These are phyloP conservation scores for Eumacrocentrus americanus DNA, from an alignment of 2,888 invertebrate species.

Conservation along the genomic window DNA sequence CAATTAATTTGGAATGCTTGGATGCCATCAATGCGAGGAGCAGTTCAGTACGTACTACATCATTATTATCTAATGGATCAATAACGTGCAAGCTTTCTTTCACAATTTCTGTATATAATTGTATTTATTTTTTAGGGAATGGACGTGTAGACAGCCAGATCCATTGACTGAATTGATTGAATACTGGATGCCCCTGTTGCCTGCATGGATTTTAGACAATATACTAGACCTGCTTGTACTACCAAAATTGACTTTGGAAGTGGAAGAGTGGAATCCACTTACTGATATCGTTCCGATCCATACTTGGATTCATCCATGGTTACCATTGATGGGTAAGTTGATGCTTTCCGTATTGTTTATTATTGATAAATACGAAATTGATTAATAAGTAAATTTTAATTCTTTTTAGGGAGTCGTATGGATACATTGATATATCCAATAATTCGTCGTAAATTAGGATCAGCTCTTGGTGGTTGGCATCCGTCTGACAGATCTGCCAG, in stretches of 20 bases:
- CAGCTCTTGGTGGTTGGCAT: constrained; percentile 92
- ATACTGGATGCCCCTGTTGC: constrained; percentile 80
- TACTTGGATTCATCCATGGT: constrained; percentile 97
- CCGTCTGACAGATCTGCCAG: constrained; percentile 93
- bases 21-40: constrained; percentile 80
- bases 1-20: constrained; percentile 88
- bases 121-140: constrained; percentile 66
- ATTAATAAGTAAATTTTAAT: too few relatives aligned
- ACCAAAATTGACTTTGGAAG: constrained; percentile 76
- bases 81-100: constrained; percentile 49
- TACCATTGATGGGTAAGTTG: constrained; percentile 75
- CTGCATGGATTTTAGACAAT: constrained; percentile 83
- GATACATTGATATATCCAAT: constrained; percentile 79
- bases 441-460: constrained; percentile 88
- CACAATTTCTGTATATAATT: neutral
- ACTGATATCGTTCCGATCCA: constrained; percentile 95
- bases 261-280: constrained; percentile 93
- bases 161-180: constrained; percentile 80
- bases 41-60: constrained; percentile 67
- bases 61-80: too few relatives aligned
- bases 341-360: too few relatives aligned
- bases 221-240: constrained; percentile 82
- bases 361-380: too few relatives aligned
- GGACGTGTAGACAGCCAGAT: constrained; percentile 84
- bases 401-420: constrained; percentile 64